phyloP scores from a whole-genome alignment of 2,797 vertebrate genomes.

The Sparidentex hasta region DNA sequence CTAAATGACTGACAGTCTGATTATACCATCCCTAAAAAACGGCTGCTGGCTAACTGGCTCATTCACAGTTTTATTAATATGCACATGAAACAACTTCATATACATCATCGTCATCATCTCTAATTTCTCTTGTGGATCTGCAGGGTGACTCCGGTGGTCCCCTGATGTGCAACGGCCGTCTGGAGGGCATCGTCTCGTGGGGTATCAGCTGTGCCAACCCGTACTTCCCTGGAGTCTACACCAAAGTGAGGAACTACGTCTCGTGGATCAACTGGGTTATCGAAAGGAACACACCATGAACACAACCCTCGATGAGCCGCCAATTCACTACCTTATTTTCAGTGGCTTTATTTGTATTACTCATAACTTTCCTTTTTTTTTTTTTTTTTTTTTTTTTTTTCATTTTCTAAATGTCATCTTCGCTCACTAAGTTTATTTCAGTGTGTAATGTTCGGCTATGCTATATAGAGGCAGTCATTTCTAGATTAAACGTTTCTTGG shows the following conservation, averaged over 20 bases:
- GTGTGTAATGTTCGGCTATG: background rate
- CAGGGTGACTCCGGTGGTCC: slow-evolving; percentile 88
- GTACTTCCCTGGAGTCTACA: slow-evolving; percentile 86
- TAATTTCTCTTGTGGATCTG: slow-evolving; percentile 15
- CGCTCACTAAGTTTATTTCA: background rate
- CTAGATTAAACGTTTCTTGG: slow-evolving; percentile 7
- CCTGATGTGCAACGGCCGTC: slow-evolving; percentile 76
- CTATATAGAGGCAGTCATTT: background rate
- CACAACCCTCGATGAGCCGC: background rate
- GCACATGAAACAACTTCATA: background rate
- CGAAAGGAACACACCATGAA: slow-evolving; percentile 2
- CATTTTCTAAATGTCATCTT: background rate
- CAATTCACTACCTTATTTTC: background rate
- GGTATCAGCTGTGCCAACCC: slow-evolving; percentile 84
- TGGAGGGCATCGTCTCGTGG: slow-evolving; percentile 89
- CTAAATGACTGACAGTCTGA: background rate
- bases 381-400: background rate
- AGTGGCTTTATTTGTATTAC: background rate
- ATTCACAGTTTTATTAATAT: no score
- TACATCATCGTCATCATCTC: background rate
- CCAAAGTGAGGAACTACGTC: slow-evolving; percentile 81
- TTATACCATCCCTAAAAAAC: background rate
- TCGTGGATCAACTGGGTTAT: slow-evolving; percentile 77
- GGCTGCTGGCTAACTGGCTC: background rate
- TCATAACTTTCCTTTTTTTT: background rate